These are phyloP conservation scores for Equus quagga DNA, from an alignment of 2,113 vertebrate species.

Conservation along the genomic window DNA sequence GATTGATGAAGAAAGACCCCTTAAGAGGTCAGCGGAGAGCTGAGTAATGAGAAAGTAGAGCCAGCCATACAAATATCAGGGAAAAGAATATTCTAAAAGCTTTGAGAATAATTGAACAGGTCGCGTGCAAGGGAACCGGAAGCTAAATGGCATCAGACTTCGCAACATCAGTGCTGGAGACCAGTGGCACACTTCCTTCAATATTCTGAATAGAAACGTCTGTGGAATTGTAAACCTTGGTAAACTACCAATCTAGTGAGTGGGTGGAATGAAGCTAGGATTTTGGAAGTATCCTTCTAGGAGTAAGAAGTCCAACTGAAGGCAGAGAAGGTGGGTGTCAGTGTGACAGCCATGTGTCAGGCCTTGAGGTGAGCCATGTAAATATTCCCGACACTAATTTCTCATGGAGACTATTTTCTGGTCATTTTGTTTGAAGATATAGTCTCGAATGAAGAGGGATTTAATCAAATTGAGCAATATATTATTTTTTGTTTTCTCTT, in stretches of 20 bases:
- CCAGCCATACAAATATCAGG: background rate
- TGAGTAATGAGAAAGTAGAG: background rate
- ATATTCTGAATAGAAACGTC: background rate
- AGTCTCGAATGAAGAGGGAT: background rate
- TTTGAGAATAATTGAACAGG: background rate
- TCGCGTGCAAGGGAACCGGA: background rate
- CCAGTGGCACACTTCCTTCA: background rate
- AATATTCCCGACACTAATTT: background rate
- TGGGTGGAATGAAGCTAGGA: background rate
- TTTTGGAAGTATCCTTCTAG: background rate
- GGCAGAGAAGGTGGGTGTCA: background rate
- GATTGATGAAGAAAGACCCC: background rate
- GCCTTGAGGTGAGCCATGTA: background rate
- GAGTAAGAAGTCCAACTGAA: background rate
- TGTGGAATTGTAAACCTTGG: background rate
- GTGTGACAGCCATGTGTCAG: too few relatives aligned
- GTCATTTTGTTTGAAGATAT: background rate
- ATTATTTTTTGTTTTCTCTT: constrained; percentile 19
- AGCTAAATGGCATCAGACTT: background rate
- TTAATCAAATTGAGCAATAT: background rate
- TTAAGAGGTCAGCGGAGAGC: background rate
- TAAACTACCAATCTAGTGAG: background rate
- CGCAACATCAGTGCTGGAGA: background rate
- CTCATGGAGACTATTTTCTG: background rate
- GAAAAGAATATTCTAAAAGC: background rate